These are phyloP conservation scores for Corythornis vintsioides DNA, from an alignment of 2,113 vertebrate species.

Conservation along the genomic window DNA sequence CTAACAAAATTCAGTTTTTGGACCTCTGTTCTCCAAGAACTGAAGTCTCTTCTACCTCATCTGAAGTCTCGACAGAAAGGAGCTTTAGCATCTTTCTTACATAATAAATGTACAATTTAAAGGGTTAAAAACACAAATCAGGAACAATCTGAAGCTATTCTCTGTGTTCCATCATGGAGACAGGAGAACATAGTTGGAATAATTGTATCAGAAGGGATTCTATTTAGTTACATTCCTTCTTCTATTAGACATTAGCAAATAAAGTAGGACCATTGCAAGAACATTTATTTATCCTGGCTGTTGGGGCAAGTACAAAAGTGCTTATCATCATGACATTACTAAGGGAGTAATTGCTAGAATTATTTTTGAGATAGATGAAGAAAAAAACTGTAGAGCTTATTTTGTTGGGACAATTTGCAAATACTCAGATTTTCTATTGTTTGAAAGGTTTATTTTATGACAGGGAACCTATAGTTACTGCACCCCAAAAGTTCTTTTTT, in stretches of 20 bases:
- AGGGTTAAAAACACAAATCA: constrained; percentile 15
- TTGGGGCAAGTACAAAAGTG: not conserved
- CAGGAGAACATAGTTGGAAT: not conserved
- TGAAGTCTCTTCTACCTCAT: not conserved
- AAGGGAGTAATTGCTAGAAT: not conserved
- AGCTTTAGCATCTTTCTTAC: not conserved
- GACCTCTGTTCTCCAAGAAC: constrained; percentile 2
- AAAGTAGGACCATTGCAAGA: not conserved
- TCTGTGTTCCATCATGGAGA: not conserved
- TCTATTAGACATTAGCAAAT: constrained; percentile 15
- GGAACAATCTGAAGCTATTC: constrained; percentile 4
- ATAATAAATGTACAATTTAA: not conserved
- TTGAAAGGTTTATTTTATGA: constrained; percentile 53
- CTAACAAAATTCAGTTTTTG: not conserved
- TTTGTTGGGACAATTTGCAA: constrained; percentile 51
- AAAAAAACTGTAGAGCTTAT: constrained; percentile 9
- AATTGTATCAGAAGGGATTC: constrained; percentile 12
- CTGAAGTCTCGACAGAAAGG: not conserved
- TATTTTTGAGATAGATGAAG: constrained; percentile 19
- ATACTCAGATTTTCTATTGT: constrained; percentile 51
- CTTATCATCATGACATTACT: not conserved
- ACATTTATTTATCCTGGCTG: not conserved
- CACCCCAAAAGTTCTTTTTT: constrained; percentile 78
- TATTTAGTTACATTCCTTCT: constrained; percentile 20
- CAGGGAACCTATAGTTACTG: constrained; percentile 62